Percentiles rank a stretch among this genome's conserved stretches.
phyloP scores from a whole-genome alignment of 2,113 vertebrate species.

The Tupaia tana region DNA sequence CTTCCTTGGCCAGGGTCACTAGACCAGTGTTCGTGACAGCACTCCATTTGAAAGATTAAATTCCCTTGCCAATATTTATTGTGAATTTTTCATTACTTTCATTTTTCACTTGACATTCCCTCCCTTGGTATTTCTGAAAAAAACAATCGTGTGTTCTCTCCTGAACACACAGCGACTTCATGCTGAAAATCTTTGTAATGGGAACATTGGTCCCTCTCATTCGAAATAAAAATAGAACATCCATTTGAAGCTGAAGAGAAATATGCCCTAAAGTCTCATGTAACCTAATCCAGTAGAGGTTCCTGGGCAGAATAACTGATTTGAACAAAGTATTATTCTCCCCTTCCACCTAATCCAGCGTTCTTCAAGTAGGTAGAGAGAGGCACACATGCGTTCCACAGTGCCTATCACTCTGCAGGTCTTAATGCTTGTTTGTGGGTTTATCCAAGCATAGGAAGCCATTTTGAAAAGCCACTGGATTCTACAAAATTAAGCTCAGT shows the following conservation, averaged over 20 bases:
- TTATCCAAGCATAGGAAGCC: not conserved
- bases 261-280: conserved; percentile 45
- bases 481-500: not conserved
- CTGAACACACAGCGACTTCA: conserved; percentile 5
- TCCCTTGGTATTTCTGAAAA: not conserved
- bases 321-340: accelerated
- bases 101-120: not conserved
- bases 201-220: not conserved
- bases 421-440: not conserved
- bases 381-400: not conserved
- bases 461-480: not conserved
- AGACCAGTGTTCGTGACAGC: not conserved
- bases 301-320: not conserved
- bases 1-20: not conserved
- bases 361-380: not conserved
- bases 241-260: conserved; percentile 54
- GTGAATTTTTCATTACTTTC: not conserved
- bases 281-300: conserved; percentile 57
- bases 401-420: not conserved
- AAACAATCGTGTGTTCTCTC: not conserved
- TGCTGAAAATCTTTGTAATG: not conserved
- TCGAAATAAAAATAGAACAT: conserved; percentile 35
- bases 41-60: not conserved
- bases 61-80: not conserved
- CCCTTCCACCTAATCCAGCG: not conserved